Base-by-base conservation (phyloP, 92 coral and sea anemone genomes). In the Virgularia gustaviana region DNA sequence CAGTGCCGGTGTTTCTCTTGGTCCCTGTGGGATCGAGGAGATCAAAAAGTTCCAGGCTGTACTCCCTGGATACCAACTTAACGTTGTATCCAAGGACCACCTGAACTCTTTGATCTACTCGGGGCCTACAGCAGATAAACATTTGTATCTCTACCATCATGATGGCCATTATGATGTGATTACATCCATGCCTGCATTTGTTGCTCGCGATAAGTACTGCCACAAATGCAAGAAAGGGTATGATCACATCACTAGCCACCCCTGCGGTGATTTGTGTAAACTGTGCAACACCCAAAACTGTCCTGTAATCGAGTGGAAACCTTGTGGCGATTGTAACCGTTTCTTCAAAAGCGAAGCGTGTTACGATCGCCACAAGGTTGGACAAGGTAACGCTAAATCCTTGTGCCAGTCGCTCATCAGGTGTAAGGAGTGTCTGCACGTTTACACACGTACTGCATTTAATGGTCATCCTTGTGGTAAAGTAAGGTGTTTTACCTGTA, bases 131-230 rank as follows among this genome's bases (percentile, higher is more conserved):
- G 51, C 24, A 4, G n/a, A n/a, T n/a, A n/a, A n/a, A n/a, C n/a
- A n/a, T n/a, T n/a, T n/a, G n/a, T n/a, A n/a, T n/a, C n/a, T n/a
- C n/a, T n/a, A n/a, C n/a, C n/a, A n/a, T n/a, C n/a, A n/a, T n/a
- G n/a, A n/a, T n/a, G n/a, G n/a, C n/a, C n/a, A n/a, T n/a, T 84
- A 73, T 52, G 94, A 80, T 27, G 76, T 84, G 16, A 83, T 87
- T 3, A 87, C 84, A 0, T 29, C 49, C 6, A 38, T 86, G 72
- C 45, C 82, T 2, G 87, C 80, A 2, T 86, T 78, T 38, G 36
- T 82, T 3, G 24, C 37, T 6, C 55, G 85, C 2, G 64, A 66
- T 45, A 51, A 79, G 20, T 83, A 29, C 33, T 83, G 85, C 59
- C 49, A 47, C 2, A 37, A 75, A 19, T 87, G 91, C 36, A 79